A percentile compares a stretch with the other conserved stretches of the same genome.
Conservation (phyloP, 2,888 invertebrate genomes). For the Allophyes oxyacanthae region DNA sequence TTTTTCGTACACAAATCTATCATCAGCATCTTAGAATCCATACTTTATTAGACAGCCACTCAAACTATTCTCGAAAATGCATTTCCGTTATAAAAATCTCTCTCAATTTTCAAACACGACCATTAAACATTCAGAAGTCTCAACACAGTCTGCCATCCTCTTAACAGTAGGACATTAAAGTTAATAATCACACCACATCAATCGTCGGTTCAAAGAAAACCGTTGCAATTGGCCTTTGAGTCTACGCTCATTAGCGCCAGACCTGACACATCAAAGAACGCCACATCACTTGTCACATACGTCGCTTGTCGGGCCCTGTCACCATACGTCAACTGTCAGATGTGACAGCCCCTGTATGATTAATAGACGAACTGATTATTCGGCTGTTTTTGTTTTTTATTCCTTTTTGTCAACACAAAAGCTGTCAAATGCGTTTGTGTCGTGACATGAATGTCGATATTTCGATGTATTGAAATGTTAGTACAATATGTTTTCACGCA, state of each 20-base stretch:
- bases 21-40: slow-evolving; percentile 9
- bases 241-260: slow-evolving; percentile 74
- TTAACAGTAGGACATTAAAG: slow-evolving; percentile 60
- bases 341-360: slow-evolving; percentile 69
- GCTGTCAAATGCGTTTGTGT: slow-evolving; percentile 67
- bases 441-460: slow-evolving; percentile 52
- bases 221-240: slow-evolving; percentile 64
- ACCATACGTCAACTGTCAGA: slow-evolving; percentile 71
- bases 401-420: slow-evolving; percentile 69
- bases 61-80: slow-evolving; percentile 28
- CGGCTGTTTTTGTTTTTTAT: slow-evolving; percentile 53
- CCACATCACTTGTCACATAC: slow-evolving; percentile 67
- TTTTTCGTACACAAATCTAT: slow-evolving; percentile 21
- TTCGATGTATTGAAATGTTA: slow-evolving; percentile 39
- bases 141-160: slow-evolving; percentile 46
- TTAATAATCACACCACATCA: slow-evolving; percentile 63
- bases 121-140: slow-evolving; percentile 40
- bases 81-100: slow-evolving; percentile 46
- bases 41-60: slow-evolving; percentile 10
- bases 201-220: slow-evolving; percentile 64
- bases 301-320: slow-evolving; percentile 73
- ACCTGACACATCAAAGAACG: slow-evolving; percentile 79
- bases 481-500: slow-evolving; percentile 18
- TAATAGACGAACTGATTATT: slow-evolving; percentile 79
- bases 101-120: slow-evolving; percentile 27